Evolutionary conservation across 35 echinoderm and acorn worm genomes (phyloP), one percentile per base, ranked within the genome.

Genomic region (Chiridota heheva): DNA sequence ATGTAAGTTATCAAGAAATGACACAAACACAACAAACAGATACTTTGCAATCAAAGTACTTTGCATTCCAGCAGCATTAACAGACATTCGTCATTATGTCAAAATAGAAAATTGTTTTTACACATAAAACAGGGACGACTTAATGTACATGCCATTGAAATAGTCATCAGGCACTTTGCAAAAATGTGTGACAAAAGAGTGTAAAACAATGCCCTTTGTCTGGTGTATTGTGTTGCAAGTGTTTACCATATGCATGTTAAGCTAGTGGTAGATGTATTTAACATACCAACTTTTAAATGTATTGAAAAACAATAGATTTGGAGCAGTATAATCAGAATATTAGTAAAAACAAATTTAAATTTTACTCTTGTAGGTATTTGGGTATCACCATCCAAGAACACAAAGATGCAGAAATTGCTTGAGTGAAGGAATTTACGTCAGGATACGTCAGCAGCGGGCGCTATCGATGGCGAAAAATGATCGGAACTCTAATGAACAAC

Each of bases 341-440:
- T n/a, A n/a, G n/a, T n/a, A n/a, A n/a, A n/a, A n/a, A n/a, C n/a
- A n/a, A n/a, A n/a, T n/a, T n/a, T n/a, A n/a, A 18, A 22, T 41
- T 67, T 2, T 86, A 27, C 20, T 16, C 22, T 40, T 37, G 25
- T 18, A 94, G 91, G 91, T 95, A 5, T 95, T 95, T 76, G 91
- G 91, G 4, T 95, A 95, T 27, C 91, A 95, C 59, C 91, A 95
- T 70, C 91, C 91, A 8, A 72, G 86, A 7, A 89, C 91, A 10
- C 56, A 80, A 57, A 71, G 86, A 33, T 89, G 81, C 48, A 48
- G 91, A 10, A 95, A 89, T 42, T 89, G 86, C 42, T 47, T 95
- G 46, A 45, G 34, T 26, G 91, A 95, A 48, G 25, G 78, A 8
- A 60, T 49, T 0, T 95, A 95, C 62, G 49, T 71, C 32, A 36